phyloP scores from a whole-genome alignment of 2,797 vertebrate genomes.

The Myotis pilosus region DNA sequence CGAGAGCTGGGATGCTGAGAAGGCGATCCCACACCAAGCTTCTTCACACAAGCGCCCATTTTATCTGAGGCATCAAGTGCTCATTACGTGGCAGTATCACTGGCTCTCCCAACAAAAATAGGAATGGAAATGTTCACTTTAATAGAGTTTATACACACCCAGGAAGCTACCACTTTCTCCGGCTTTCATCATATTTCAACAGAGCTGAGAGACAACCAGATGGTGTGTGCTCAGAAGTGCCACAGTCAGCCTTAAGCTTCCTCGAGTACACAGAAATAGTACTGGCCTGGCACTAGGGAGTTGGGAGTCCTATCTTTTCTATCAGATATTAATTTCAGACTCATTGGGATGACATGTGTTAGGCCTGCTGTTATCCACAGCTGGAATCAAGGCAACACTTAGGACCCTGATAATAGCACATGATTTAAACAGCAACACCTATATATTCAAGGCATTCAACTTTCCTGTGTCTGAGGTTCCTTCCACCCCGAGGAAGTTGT shows the following conservation, averaged over 20 bases:
- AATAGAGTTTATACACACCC: background rate
- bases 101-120: background rate
- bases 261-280: slow-evolving; percentile 41
- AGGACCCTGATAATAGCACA: background rate
- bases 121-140: background rate
- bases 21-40: background rate
- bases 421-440: background rate
- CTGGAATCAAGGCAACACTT: background rate
- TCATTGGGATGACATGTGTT: background rate
- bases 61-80: background rate
- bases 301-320: background rate
- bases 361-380: background rate
- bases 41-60: background rate
- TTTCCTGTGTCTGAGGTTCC: background rate
- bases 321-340: slow-evolving; percentile 35
- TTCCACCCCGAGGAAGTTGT: background rate
- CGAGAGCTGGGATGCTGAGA: background rate
- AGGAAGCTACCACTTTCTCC: background rate
- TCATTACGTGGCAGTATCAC: background rate
- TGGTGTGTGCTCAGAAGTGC: background rate
- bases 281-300: background rate
- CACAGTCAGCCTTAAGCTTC: background rate
- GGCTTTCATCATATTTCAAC: background rate
- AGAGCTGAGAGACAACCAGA: slow-evolving; percentile 17
- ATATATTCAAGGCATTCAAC: background rate